phyloP scores from a whole-genome alignment of 1,140 invertebrate species.

The Saccostrea glomerata region DNA sequence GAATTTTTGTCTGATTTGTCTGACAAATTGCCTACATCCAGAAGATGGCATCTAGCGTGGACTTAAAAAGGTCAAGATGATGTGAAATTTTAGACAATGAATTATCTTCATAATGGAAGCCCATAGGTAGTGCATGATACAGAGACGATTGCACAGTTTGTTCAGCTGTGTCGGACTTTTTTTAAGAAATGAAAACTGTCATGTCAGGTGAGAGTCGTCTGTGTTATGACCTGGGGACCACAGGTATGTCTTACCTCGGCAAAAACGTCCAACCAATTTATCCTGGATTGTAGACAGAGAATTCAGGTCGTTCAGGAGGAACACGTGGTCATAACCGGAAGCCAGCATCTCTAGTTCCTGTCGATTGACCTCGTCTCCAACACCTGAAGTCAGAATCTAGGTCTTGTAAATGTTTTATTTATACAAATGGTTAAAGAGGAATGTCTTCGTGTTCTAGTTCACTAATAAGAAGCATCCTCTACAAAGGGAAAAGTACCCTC shows the following conservation, averaged over 20 bases:
- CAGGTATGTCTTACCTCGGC: slow-evolving; percentile 35
- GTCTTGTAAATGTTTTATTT: no score
- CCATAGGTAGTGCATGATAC: neutral
- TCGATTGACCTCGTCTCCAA: slow-evolving; percentile 38
- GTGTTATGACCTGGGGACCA: neutral
- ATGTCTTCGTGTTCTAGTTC: no score
- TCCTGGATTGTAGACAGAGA: slow-evolving; percentile 13
- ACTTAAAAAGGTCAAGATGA: neutral
- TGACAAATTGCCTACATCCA: no score
- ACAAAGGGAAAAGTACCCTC: no score
- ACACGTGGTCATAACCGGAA: slow-evolving; percentile 30
- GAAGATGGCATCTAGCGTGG: neutral
- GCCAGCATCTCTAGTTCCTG: slow-evolving; percentile 41
- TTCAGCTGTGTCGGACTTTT: neutral
- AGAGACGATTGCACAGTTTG: neutral
- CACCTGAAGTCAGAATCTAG: neutral
- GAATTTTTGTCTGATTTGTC: no score
- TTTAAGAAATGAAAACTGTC: slow-evolving; percentile 15
- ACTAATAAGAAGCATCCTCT: no score
- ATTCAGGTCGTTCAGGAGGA: slow-evolving; percentile 17
- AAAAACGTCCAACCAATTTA: slow-evolving; percentile 12
- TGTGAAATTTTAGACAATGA: neutral
- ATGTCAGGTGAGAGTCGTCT: neutral
- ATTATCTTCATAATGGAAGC: neutral
- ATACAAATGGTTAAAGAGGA: no score